Evolutionary conservation across 2,888 invertebrate species (phyloP), one percentile per base, ranked within the genome.

Genomic region (Drosophila birchii): DNA sequence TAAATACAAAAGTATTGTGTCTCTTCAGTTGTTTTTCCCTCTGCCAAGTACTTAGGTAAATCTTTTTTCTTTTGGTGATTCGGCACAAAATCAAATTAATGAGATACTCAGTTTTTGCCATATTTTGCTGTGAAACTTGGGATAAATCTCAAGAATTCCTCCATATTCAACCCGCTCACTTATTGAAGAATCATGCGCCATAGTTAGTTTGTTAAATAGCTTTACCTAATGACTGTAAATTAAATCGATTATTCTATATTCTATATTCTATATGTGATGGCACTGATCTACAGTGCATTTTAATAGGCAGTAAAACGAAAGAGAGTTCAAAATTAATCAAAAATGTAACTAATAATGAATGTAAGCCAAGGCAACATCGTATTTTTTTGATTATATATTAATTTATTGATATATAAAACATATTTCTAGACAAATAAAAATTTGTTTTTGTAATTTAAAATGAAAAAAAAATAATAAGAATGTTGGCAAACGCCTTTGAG

Each of bases 11-110:
- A 26, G 14, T 51, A 36, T 58, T 45, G 18, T 18, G 16, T 39
- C 34, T 4, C 16, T 16, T 18, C 23, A n/a, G 18, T 51, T 53
- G 49, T 39, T 36, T 41, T 41, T 16, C 32, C 49, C 26, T 41
- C 7, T 16, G 14, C 34, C 26, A 49, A 62, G 41, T 36, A 34
- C 62, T 18, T 5, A 12, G n/a, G 8, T 20, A 12, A 38, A 47
- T 23, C n/a, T 39, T 63, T 49, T 32, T 20, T 18, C 6, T 18
- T 18, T 18, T 8, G 18, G 34, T 61, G 47, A 64, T 20, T 64
- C 45, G 39, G 23, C 63, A 49, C 8, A 41, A 64, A 64, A 18
- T n/a, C n/a, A 34, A 36, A 36, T 36, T 58, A 44, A 57, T 61
- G 43, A 34, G 18, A 34, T 61, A 23, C 32, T n/a, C n/a, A n/a